Percentiles rank a stretch among this genome's conserved stretches.
Conservation (phyloP, 2,113 vertebrate species). For the Dinomys branickii region DNA sequence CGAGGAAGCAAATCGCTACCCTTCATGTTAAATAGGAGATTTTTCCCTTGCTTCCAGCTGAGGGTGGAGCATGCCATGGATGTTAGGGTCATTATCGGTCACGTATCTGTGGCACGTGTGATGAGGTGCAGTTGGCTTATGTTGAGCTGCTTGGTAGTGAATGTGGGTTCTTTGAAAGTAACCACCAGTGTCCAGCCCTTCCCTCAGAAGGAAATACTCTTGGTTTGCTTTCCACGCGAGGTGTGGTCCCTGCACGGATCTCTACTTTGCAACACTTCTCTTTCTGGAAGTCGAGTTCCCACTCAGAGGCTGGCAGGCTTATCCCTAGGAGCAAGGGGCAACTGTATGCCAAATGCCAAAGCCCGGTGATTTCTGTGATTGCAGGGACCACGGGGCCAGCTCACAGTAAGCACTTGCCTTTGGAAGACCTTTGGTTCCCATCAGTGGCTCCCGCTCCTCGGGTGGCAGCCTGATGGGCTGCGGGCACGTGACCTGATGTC, state of each 20-base stretch:
- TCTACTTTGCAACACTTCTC: slow-evolving; percentile 35
- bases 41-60: slow-evolving; percentile 33
- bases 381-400: slow-evolving; percentile 84
- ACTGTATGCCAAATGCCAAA: slow-evolving; percentile 79
- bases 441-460: slow-evolving; percentile 82
- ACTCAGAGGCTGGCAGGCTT: slow-evolving; percentile 77
- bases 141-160: background rate
- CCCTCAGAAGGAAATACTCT: slow-evolving; percentile 26
- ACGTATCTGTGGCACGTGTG: background rate
- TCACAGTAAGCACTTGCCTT: slow-evolving; percentile 84
- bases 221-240: background rate
- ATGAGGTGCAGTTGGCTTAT: background rate
- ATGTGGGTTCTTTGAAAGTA: background rate
- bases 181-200: background rate
- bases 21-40: background rate
- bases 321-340: slow-evolving; percentile 69
- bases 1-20: background rate
- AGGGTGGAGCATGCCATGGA: background rate
- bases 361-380: slow-evolving; percentile 84
- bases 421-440: slow-evolving; percentile 83
- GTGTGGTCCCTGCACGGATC: background rate
- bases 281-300: slow-evolving; percentile 68
- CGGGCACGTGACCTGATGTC: slow-evolving; percentile 80
- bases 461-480: slow-evolving; percentile 82
- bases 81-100: background rate